Conservation (phyloP, 2,888 invertebrate genomes). For the Lycocerus yunnanus region DNA sequence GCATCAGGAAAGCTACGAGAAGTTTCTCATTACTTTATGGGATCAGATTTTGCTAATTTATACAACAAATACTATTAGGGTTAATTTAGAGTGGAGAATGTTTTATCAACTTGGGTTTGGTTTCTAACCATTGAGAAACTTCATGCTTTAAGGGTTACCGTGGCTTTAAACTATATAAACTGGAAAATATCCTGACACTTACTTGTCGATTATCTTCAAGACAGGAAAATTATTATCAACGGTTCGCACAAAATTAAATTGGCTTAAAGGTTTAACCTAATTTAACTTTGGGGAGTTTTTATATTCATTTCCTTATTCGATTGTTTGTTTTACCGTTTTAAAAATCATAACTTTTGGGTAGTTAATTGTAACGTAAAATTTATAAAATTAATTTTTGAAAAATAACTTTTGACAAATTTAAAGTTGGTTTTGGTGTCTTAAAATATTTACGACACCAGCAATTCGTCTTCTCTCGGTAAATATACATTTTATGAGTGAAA, state of each 20-base stretch:
- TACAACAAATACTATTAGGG: neutral
- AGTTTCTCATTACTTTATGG: neutral
- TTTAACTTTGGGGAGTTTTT: neutral
- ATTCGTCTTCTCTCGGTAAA: neutral
- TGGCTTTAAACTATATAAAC: neutral
- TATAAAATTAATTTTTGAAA: neutral
- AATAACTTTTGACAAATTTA: neutral
- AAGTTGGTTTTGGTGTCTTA: neutral
- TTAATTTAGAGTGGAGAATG: neutral
- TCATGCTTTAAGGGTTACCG: neutral
- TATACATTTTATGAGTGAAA: slow-evolving; percentile 2
- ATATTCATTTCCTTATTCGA: neutral
- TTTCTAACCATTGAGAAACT: neutral
- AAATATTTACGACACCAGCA: neutral
- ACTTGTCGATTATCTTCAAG: neutral
- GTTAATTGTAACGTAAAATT: too few relatives aligned
- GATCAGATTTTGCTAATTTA: neutral
- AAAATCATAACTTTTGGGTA: too few relatives aligned
- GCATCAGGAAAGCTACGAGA: neutral
- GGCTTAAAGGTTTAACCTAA: neutral
- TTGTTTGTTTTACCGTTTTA: neutral
- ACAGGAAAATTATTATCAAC: neutral
- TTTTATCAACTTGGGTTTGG: neutral
- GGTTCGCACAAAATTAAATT: neutral
- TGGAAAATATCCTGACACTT: neutral